These are phyloP conservation scores for Aurelia aurita DNA, from an alignment of 30 jellyfish, hydroid and myxozoan species.

Conservation along the genomic window DNA sequence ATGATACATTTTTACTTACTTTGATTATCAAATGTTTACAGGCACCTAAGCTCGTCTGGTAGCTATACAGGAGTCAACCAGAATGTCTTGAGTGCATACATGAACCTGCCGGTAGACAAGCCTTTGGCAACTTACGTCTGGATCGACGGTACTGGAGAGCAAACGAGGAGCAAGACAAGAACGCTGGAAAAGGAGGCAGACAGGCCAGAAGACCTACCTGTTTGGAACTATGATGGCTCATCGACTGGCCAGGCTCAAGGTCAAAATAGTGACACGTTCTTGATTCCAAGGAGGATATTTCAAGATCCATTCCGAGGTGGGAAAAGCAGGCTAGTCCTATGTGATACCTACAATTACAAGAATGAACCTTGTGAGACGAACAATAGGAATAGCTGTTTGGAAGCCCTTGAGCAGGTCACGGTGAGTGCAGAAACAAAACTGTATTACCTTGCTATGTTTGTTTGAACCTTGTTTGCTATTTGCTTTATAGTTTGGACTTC, in stretches of 20 bases:
- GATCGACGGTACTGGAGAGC: constrained; percentile 95
- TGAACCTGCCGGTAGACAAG: constrained; percentile 76
- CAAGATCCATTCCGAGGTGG: constrained; percentile 95
- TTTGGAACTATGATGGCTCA: constrained; percentile 98
- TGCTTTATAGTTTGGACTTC: no score
- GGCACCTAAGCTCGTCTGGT: not conserved
- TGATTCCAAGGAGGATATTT: constrained; percentile 84
- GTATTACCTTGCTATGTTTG: no score
- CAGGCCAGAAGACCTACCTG: constrained; percentile 76
- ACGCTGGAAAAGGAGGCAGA: constrained; percentile 85
- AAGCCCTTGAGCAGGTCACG: constrained; percentile 80
- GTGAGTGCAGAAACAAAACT: constrained; percentile 3
- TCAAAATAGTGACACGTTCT: constrained; percentile 85
- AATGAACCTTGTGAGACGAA: constrained; percentile 83
- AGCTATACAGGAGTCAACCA: constrained; percentile 66
- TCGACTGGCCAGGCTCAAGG: constrained; percentile 97
- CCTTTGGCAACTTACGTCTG: constrained; percentile 77
- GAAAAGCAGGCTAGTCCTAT: constrained; percentile 76
- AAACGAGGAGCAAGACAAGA: constrained; percentile 82
- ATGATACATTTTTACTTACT: no score
- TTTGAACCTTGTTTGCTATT: no score
- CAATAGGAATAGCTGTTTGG: constrained; percentile 73
- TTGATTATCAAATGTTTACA: not conserved
- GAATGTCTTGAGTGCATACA: constrained; percentile 54
- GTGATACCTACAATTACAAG: constrained; percentile 88